A percentile compares a stretch with the other conserved stretches of the same genome.
phyloP scores from a whole-genome alignment of 2,113 vertebrate species.

The Cryptotis parvus region DNA sequence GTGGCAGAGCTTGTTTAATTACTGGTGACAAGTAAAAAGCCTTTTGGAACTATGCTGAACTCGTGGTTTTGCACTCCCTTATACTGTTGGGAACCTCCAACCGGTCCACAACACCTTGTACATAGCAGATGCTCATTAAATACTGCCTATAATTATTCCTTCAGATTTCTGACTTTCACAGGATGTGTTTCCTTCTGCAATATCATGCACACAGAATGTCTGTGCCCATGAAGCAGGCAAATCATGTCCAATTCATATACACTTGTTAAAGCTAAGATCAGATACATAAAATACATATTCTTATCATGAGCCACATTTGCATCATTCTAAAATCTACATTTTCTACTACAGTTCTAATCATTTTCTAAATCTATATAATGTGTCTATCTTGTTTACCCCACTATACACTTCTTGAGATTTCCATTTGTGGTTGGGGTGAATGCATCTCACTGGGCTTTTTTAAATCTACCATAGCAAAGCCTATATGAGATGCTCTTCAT shows the following conservation, averaged over 20 bases:
- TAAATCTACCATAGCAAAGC: not conserved
- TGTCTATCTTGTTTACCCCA: not conserved
- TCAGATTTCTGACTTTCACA: not conserved
- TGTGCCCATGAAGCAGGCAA: not conserved
- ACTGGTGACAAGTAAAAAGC: too few species aligned
- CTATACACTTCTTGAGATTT: not conserved
- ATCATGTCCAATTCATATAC: constrained; percentile 24
- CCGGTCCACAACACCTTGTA: too few species aligned
- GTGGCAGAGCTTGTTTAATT: too few species aligned
- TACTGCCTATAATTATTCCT: not conserved
- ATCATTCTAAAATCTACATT: not conserved
- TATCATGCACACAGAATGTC: not conserved
- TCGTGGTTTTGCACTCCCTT: too few species aligned
- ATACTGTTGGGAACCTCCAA: too few species aligned
- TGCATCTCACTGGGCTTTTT: not conserved
- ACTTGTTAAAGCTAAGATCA: not conserved
- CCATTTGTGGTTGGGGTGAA: not conserved
- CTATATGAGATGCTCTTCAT: not conserved
- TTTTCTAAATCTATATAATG: not conserved
- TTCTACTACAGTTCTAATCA: constrained; percentile 2
- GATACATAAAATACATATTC: not conserved
- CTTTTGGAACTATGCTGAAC: too few species aligned
- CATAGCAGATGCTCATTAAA: not conserved
- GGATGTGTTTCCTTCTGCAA: not conserved
- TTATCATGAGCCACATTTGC: not conserved